Evolutionary conservation across 2,888 invertebrate species (phyloP).

Genomic region (Octodonta nipae): DNA sequence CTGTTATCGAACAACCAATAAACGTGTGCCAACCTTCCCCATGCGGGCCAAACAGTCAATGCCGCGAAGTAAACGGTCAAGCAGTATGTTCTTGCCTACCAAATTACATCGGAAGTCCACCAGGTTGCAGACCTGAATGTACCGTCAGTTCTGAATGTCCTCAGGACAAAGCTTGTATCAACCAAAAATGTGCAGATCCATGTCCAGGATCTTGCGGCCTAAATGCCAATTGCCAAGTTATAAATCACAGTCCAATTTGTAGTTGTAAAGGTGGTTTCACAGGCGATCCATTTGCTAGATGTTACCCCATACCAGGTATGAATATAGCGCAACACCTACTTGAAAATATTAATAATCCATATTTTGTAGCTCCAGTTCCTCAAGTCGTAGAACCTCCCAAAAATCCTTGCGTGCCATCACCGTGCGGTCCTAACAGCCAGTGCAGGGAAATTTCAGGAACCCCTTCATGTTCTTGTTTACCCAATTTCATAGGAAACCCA

Average conservation of each 20-base stretch:
- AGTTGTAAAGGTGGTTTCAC: constrained; percentile 58
- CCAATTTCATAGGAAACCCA: constrained; percentile 39
- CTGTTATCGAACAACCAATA: constrained; percentile 23
- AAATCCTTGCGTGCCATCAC: constrained; percentile 43
- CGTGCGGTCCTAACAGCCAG: constrained; percentile 45
- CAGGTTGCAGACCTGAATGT: constrained; percentile 73
- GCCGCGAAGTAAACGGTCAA: constrained; percentile 55
- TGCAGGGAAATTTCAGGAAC: constrained; percentile 39
- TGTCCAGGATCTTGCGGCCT: constrained; percentile 70
- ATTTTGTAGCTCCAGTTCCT: constrained; percentile 18
- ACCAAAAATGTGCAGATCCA: constrained; percentile 68
- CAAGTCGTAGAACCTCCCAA: constrained; percentile 16
- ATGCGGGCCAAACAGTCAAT: constrained; percentile 71
- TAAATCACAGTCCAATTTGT: constrained; percentile 71
- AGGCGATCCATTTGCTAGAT: constrained; percentile 69
- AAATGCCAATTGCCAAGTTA: constrained; percentile 64
- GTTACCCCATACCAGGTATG: constrained; percentile 42
- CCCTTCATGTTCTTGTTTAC: constrained; percentile 41
- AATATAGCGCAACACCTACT: too few species aligned
- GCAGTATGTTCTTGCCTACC: constrained; percentile 68
- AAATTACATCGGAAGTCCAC: constrained; percentile 59
- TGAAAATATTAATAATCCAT: background rate
- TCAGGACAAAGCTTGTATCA: constrained; percentile 64
- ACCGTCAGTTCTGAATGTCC: constrained; percentile 70
- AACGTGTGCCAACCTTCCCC: constrained; percentile 65